Evolutionary conservation across 2,888 invertebrate species (phyloP).

Genomic region (Synanthedon andrenaeformis): DNA sequence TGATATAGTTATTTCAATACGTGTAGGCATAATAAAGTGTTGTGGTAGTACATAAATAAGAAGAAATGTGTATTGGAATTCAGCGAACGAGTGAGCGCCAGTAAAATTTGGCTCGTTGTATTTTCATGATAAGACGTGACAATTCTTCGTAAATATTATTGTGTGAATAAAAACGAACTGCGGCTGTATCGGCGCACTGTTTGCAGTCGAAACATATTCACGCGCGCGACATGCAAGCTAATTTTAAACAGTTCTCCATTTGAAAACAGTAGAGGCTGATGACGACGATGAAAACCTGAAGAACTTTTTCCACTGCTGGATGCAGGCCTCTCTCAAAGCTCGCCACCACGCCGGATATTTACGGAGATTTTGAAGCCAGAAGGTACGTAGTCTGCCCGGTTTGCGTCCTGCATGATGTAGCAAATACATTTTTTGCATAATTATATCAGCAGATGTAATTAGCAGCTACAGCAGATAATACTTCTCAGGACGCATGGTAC

Average conservation of each 20-base stretch:
- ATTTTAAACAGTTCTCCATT: neutral
- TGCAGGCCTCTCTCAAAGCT: too few species aligned
- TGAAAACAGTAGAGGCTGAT: neutral
- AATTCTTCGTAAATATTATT: constrained; percentile 15
- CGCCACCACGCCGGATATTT: too few species aligned
- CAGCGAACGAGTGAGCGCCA: constrained; percentile 13
- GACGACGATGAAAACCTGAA: too few species aligned
- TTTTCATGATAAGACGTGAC: constrained; percentile 30
- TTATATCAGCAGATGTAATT: too few species aligned
- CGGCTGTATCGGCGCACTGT: constrained; percentile 1
- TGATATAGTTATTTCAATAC: too few species aligned
- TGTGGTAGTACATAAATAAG: neutral
- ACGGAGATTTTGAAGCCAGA: too few species aligned
- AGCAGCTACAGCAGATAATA: too few species aligned
- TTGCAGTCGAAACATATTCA: neutral
- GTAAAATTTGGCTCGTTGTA: constrained; percentile 27
- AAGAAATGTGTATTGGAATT: constrained; percentile 21
- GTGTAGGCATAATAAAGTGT: neutral
- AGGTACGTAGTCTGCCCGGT: too few species aligned
- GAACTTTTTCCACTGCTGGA: too few species aligned
- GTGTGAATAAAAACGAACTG: constrained; percentile 29
- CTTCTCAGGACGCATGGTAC: too few species aligned
- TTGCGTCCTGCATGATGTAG: too few species aligned
- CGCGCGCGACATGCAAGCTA: neutral
- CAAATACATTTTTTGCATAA: too few species aligned